Percentiles rank a stretch among this genome's conserved stretches.
These are phyloP conservation scores for Coenonympha glycerion DNA, from an alignment of 2,888 invertebrate genomes.

Conservation along the genomic window DNA sequence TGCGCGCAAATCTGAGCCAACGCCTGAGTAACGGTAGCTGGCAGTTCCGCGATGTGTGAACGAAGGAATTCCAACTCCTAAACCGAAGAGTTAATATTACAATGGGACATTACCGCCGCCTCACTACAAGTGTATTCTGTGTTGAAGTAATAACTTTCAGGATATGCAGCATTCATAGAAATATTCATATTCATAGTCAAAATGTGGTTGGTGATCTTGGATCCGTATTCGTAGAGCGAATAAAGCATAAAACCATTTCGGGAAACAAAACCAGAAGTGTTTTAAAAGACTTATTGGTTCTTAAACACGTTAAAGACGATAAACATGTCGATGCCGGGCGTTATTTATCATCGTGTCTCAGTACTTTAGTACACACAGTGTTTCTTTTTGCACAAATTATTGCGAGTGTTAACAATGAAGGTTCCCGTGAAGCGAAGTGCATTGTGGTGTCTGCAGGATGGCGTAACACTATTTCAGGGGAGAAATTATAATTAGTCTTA, in stretches of 20 bases:
- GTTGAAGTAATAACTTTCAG: conserved; percentile 20
- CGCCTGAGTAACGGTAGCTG: conserved; percentile 63
- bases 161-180: conserved; percentile 15
- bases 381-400: conserved; percentile 22
- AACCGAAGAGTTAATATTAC: conserved; percentile 20
- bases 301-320: conserved; percentile 22
- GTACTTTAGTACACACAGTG: conserved; percentile 4
- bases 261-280: conserved; percentile 9
- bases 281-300: conserved; percentile 1
- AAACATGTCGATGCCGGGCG: conserved; percentile 25
- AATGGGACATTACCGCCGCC: conserved; percentile 27
- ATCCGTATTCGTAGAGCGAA: background rate
- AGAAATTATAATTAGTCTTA: conserved; percentile 14
- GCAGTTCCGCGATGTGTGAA: conserved; percentile 59
- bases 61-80: conserved; percentile 35
- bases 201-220: background rate
- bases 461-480: conserved; percentile 7
- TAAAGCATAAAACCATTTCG: background rate
- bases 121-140: conserved; percentile 13
- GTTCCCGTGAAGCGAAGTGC: conserved; percentile 34
- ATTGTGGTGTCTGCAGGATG: conserved; percentile 17
- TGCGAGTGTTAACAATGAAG: conserved; percentile 32
- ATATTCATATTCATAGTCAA: too few relatives aligned
- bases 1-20: conserved; percentile 66
- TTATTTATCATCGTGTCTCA: conserved; percentile 9